A percentile compares a stretch with the other conserved stretches of the same genome.
phyloP scores from a whole-genome alignment of 2,113 vertebrate species.

The Blennius ocellaris region DNA sequence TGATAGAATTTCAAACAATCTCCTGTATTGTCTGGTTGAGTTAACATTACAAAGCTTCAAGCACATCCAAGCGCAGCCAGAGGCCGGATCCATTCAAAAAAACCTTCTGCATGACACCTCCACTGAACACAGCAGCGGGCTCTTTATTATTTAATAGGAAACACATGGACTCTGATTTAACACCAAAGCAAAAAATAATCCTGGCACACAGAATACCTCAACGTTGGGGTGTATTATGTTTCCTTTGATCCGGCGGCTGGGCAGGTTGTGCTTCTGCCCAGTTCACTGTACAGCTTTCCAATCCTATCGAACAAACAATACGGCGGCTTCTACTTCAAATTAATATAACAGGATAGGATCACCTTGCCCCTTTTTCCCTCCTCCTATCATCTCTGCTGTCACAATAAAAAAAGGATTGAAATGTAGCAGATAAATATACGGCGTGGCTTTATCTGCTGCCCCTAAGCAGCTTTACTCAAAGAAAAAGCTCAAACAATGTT shows the following conservation, averaged over 20 bases:
- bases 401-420: constrained; percentile 73
- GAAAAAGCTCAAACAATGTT: constrained; percentile 69
- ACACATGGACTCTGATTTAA: constrained; percentile 46
- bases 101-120: constrained; percentile 31
- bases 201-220: constrained; percentile 30
- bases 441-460: constrained; percentile 71
- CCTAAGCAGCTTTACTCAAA: constrained; percentile 78
- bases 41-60: constrained; percentile 37
- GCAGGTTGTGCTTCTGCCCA: constrained; percentile 23
- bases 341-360: constrained; percentile 59
- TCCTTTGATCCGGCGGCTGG: constrained; percentile 51
- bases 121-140: constrained; percentile 34
- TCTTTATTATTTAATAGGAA: constrained; percentile 52
- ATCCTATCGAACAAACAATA: constrained; percentile 40
- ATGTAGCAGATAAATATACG: constrained; percentile 70
- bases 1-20: constrained; percentile 25
- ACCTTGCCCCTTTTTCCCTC: constrained; percentile 46
- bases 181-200: constrained; percentile 54
- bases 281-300: constrained; percentile 27
- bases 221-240: constrained; percentile 40
- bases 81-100: constrained; percentile 54
- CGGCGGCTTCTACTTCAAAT: constrained; percentile 53
- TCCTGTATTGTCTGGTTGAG: constrained; percentile 24
- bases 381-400: constrained; percentile 56
- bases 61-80: constrained; percentile 47